Percentiles rank a stretch among this genome's conserved stretches.
Evolutionary conservation across 1,140 invertebrate genomes (phyloP).

Genomic region (Trachymyrmex cornetzi): DNA sequence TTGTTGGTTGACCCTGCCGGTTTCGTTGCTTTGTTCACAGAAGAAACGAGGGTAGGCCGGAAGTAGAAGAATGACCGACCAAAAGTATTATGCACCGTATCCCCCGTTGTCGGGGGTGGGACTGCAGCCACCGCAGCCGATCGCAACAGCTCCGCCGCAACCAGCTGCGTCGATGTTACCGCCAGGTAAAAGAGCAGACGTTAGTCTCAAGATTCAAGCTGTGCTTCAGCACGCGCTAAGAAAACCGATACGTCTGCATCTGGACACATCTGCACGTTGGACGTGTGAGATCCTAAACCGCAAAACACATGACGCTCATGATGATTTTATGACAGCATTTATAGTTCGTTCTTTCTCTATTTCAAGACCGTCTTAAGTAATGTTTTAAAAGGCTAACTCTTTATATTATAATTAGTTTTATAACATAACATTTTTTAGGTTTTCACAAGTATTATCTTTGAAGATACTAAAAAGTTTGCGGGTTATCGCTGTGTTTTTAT

Average conservation of each 20-base stretch:
- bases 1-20: background rate
- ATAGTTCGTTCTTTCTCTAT: too few relatives aligned
- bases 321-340: background rate
- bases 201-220: background rate
- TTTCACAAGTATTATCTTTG: too few relatives aligned
- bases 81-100: background rate
- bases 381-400: too few relatives aligned
- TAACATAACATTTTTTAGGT: too few relatives aligned
- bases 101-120: background rate
- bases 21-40: constrained; percentile 6
- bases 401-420: too few relatives aligned
- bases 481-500: too few relatives aligned
- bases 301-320: background rate
- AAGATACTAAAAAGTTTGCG: too few relatives aligned
- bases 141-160: constrained; percentile 25
- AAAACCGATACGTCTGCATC: background rate
- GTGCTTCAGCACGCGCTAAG: background rate
- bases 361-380: too few relatives aligned
- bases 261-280: background rate
- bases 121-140: background rate
- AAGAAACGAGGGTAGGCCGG: background rate
- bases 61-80: constrained; percentile 28
- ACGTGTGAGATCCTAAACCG: background rate
- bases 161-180: background rate
- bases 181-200: constrained; percentile 4